Evolutionary conservation across 2,797 vertebrate genomes (phyloP), one percentile per base, ranked within the genome.

Genomic region (Micromesistius poutassou): DNA sequence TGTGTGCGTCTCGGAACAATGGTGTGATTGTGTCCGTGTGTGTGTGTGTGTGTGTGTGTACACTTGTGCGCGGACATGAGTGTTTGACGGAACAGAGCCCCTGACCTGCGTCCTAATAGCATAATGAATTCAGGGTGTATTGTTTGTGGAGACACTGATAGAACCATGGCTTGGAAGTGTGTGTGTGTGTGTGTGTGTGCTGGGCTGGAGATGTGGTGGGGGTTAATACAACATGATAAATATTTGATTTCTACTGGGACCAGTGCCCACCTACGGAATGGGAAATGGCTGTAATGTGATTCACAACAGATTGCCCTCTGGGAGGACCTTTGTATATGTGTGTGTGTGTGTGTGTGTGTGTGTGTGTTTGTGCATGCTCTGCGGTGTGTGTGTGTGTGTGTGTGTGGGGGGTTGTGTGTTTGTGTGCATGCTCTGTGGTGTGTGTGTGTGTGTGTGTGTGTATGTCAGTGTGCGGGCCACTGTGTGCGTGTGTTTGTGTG

Each of bases 171-270:
- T 5, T n/a, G 55, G 19, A 62, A 78, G 50, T 25, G 72, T n/a
- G 10, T 25, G 31, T 73, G 71, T 72, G 71, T 84, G 78, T 83
- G 82, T 83, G 83, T 84, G 70, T 74, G 80, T 84, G 78, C 75
- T 78, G 89, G 87, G 85, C 88, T 87, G 55, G 22, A 62, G 55
- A 62, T 62, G 84, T 84, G 78, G 88, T 90, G 89, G 90, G 90
- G 91, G 91, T 93, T 94, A 93, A 93, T 91, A 92, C 91, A 93
- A 92, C 91, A 92, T 93, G 92, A 93, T 93, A 93, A 94, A 94
- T 94, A 93, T 93, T 93, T 93, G 88, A 93, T 93, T 94, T 93
- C 90, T 91, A 86, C 89, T 89, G 91, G 91, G 92, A 89, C 89
- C 83, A 71, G 91, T 91, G 88, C 87, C 86, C 88, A 91, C 91